Base-by-base conservation (phyloP, 2,888 invertebrate genomes). In the Mesochorus sp. region DNA sequence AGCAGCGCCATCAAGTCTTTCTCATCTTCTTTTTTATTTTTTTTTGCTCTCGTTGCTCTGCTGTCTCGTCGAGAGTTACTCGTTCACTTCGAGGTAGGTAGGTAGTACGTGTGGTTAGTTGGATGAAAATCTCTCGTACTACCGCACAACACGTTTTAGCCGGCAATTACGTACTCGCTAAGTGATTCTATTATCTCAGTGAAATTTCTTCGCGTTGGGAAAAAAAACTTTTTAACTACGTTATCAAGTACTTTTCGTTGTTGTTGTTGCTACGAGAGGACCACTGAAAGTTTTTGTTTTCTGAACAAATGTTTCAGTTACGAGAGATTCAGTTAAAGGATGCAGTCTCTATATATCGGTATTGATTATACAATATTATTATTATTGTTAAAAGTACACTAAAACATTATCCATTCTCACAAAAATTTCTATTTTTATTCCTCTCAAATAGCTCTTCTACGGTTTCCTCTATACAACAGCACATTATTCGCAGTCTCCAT, bases 161-260 rank as follows among this genome's bases (percentile, higher is more conserved):
- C 78, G 47, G 66, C 78, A 78, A 78, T 74, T 74, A 74, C 73
- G 28, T 66, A 66, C 26, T 57, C 64, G 70, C 74, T 70, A 66
- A 74, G 78, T 78, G 78, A 78, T 78, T 78, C 74, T 78, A 74
- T 70, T 70, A 78, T 47, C 68, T 61, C 59, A 34, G 17, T 37
- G 21, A 61, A 67, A 44, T 72, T 77, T 62, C 44, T 37, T 76
- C 53, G 6, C 8, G 19, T 19, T 1, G 42, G n/a, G n/a, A n/a
- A n/a, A n/a, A 26, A 57, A 68, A 68, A 68, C 44, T 55, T 37
- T 53, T 55, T 44, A 34, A 62, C 44, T 53, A 12, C 28, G 31
- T 64, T 62, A 57, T 59, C 26, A 39, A 14, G 8, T 12, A 55
- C 21, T 44, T 28, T 47, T 5, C 24, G 2, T 34, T 34, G 3